phyloP scores from a whole-genome alignment of 2,113 vertebrate genomes.

The Brachyhypopomus occidentalis region DNA sequence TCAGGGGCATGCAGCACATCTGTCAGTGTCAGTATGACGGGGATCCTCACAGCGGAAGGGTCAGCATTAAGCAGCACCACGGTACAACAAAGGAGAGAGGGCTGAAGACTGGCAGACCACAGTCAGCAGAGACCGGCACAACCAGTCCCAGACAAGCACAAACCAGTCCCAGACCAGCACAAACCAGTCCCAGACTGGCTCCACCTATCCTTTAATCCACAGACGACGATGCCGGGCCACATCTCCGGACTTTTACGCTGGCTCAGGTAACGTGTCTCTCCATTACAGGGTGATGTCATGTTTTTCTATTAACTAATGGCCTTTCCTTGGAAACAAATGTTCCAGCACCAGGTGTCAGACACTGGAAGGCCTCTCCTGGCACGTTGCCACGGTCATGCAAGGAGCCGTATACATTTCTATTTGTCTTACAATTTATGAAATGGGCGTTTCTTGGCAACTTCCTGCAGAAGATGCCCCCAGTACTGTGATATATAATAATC shows the following conservation, averaged over 20 bases:
- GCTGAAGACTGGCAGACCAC: slow-evolving; percentile 21
- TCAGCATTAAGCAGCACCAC: slow-evolving; percentile 41
- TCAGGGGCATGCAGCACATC: slow-evolving; percentile 47
- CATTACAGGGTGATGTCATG: slow-evolving; percentile 44
- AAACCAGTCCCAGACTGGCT: neutral
- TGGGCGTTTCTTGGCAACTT: too few relatives aligned
- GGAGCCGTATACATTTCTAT: neutral
- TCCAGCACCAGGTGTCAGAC: slow-evolving; percentile 20
- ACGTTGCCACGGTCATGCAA: slow-evolving; percentile 28
- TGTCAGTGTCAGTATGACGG: slow-evolving; percentile 57
- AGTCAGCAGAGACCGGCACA: neutral
- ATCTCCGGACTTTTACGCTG: neutral
- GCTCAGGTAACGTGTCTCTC: slow-evolving; percentile 13
- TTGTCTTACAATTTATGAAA: neutral
- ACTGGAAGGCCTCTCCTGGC: slow-evolving; percentile 12
- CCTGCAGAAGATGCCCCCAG: too few relatives aligned
- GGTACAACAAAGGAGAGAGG: slow-evolving; percentile 36
- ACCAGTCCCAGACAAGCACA: neutral
- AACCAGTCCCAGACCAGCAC: neutral
- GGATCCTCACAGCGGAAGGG: slow-evolving; percentile 41
- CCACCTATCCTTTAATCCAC: neutral
- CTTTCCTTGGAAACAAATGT: slow-evolving; percentile 16
- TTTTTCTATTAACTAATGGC: slow-evolving; percentile 51
- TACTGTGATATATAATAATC: too few relatives aligned
- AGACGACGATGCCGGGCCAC: neutral